phyloP scores from a whole-genome alignment of 1,140 invertebrate species.

The Drosophila melanica region DNA sequence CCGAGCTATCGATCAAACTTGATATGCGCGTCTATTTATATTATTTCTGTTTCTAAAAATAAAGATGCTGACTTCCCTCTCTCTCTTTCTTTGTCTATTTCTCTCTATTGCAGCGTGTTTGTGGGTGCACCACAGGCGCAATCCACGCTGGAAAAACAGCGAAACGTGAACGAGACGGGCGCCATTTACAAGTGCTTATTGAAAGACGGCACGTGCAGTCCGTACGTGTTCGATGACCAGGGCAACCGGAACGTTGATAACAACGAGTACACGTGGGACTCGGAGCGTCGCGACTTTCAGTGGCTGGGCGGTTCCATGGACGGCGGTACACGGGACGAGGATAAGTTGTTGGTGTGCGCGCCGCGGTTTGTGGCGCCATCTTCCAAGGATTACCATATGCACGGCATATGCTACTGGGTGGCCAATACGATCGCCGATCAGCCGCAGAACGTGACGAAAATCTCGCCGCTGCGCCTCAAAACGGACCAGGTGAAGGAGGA shows the following conservation, averaged over 20 bases:
- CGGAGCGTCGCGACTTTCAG: constrained; percentile 68
- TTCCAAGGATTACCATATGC: constrained; percentile 75
- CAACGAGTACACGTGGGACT: constrained; percentile 67
- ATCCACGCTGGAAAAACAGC: constrained; percentile 73
- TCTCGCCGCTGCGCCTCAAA: constrained; percentile 71
- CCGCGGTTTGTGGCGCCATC: constrained; percentile 69
- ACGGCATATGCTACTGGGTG: constrained; percentile 84
- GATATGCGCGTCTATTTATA: no score
- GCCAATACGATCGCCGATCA: constrained; percentile 62
- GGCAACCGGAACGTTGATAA: constrained; percentile 52
- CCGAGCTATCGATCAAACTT: no score
- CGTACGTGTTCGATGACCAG: constrained; percentile 65
- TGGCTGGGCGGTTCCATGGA: constrained; percentile 83
- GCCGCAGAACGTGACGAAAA: constrained; percentile 60
- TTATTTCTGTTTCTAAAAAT: no score
- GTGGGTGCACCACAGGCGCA: constrained; percentile 81
- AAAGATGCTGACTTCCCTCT: no score
- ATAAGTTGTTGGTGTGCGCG: constrained; percentile 78
- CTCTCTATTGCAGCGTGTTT: constrained; percentile 59
- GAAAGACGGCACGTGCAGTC: constrained; percentile 51
- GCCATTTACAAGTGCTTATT: constrained; percentile 77
- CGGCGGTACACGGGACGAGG: constrained; percentile 66
- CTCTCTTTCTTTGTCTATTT: neutral
- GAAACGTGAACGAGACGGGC: constrained; percentile 77
- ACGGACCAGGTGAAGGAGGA: constrained; percentile 48